Base-by-base conservation (phyloP, 2,888 invertebrate species). In the Cosmorhoe ocellata region DNA sequence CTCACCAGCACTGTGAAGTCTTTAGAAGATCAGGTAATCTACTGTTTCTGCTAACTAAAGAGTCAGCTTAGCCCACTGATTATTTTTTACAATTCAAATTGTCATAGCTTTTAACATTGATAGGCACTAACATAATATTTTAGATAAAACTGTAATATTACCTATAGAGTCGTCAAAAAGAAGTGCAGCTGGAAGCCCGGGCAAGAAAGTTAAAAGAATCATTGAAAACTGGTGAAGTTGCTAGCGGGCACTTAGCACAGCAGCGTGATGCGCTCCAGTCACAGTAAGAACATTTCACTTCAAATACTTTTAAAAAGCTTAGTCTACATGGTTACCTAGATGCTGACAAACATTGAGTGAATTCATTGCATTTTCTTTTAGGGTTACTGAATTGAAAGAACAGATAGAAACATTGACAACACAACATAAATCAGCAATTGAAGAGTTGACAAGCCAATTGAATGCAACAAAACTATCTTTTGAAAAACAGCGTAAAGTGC, bases 121-220 rank as follows among this genome's bases (percentile, higher is more conserved):
- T n/a, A n/a, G n/a, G n/a, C n/a, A n/a, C n/a, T n/a, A n/a, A n/a
- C n/a, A n/a, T n/a, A n/a, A n/a, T n/a, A n/a, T n/a, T n/a, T n/a
- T n/a, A n/a, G n/a, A n/a, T n/a, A n/a, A n/a, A n/a, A n/a, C n/a
- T n/a, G 9, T 13, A 34, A 24, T 22, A 41, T 22, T 36, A 12
- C 22, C 13, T 14, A 27, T 33, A 90, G 90, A 87, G 81, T 61
- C 87, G 88, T 27, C 89, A 86, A 72, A 78, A 67, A 59, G 90
- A 90, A 73, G 75, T 80, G 2, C 85, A 84, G 33, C 56, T 89
- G 43, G 90, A 90, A 74, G 81, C 86, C 28, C 79, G 84, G 11
- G 89, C 89, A 24, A 75, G 89, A 49, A 90, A 89, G 65, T 66
- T 88, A 53, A 87, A 81, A 63, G 90, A 90, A 63, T 79, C 82